Conservation (phyloP, 2,888 invertebrate species). For the Acronicta leporina region DNA sequence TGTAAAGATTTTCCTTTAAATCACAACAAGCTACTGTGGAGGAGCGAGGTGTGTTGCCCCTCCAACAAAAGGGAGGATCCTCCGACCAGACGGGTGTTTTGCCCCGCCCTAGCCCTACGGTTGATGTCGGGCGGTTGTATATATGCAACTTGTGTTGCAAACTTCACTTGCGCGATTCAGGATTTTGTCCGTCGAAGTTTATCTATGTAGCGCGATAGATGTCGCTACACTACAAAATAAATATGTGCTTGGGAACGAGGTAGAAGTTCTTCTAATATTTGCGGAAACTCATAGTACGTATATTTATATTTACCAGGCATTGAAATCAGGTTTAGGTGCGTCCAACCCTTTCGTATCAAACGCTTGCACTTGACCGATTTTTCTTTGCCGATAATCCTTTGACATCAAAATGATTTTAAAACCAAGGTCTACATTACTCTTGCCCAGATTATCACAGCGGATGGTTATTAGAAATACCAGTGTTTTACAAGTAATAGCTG, state of each 20-base stretch:
- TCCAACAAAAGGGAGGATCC: too few relatives aligned
- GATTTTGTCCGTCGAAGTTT: too few relatives aligned
- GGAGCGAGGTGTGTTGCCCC: too few relatives aligned
- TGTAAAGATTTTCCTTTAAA: background rate
- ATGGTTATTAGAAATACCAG: background rate
- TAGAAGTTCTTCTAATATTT: conserved; percentile 25
- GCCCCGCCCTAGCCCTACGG: too few relatives aligned
- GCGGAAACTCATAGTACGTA: background rate
- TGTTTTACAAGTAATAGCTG: background rate
- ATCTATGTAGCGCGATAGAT: too few relatives aligned
- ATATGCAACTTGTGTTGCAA: too few relatives aligned
- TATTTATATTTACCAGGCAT: conserved; percentile 18
- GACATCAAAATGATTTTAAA: background rate
- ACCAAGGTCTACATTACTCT: background rate
- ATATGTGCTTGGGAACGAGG: background rate
- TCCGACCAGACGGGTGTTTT: too few relatives aligned
- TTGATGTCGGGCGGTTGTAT: too few relatives aligned
- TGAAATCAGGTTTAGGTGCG: conserved; percentile 8
- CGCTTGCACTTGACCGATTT: background rate
- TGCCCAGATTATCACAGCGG: background rate
- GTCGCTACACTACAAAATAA: too few relatives aligned
- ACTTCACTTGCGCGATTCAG: too few relatives aligned
- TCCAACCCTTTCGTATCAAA: conserved; percentile 6
- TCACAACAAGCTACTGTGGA: conserved; percentile 1
- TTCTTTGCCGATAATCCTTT: conserved; percentile 7